Base-by-base conservation (phyloP, 2,888 invertebrate genomes). In the Meiosimyza decipiens region DNA sequence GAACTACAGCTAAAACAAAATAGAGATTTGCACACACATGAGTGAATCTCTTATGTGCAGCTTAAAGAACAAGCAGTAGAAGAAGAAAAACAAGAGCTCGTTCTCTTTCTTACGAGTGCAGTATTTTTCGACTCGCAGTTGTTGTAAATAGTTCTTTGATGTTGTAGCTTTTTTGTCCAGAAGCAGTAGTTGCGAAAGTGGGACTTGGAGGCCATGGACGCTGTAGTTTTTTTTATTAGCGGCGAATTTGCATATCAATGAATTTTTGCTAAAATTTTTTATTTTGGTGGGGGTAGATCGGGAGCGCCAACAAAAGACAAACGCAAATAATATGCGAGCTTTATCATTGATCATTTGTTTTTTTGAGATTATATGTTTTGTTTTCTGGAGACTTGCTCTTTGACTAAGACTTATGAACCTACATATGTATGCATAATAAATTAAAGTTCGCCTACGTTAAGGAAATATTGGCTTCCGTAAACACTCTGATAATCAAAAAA, bases 1-100 rank as follows among this genome's bases (percentile, higher is more conserved):
- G 16, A 57, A 57, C 57, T 28, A 57, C 57, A 18, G 18, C 57
- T 57, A 57, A 57, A 57, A 57, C 28, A 57, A 57, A 57, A 57
- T 57, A 28, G 28, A 22, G 22, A 22, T 57, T 57, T 18, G 57
- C 57, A 28, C 22, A 57, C 15, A 57, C 15, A 57, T 13, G 57
- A 16, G 12, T 13, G 22, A 16, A 57, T 22, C 57, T 57, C 28
- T 13, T 28, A 5, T 57, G 15, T 13, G 57, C 40, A 57, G 18
- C 40, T 40, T 7, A 9, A 40, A 40, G 40, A 40, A 40, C 6
- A 57, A 57, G 57, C 2, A 28, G 28, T 1, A 57, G 57, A 18
- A 7, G 57, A 57, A 18, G 22, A 22, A 57, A 28, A 9, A 13
- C 6, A 57, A 28, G 57, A 18, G 28, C 13, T 12, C 15, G 22